These are phyloP conservation scores for Didymodactylos carnosus DNA, from an alignment of 2,888 invertebrate species.

Conservation along the genomic window DNA sequence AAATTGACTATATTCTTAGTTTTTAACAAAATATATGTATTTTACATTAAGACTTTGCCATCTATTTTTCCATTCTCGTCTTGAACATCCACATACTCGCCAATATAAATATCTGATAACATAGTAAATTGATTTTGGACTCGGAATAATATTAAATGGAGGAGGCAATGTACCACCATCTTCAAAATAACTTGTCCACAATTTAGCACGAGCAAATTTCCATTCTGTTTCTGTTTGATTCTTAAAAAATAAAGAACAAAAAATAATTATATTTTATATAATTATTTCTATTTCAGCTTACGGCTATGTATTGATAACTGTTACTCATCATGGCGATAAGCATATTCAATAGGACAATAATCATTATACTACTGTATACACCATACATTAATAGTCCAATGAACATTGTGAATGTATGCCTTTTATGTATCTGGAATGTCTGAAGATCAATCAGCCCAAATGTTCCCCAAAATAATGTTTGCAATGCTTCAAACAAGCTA, in stretches of 20 bases:
- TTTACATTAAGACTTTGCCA: slow-evolving; percentile 37
- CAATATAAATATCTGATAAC: slow-evolving; percentile 63
- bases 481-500: slow-evolving; percentile 87
- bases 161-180: slow-evolving; percentile 85
- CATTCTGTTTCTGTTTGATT: slow-evolving; percentile 88
- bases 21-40: slow-evolving; percentile 11
- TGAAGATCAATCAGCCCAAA: slow-evolving; percentile 87
- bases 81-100: slow-evolving; percentile 47
- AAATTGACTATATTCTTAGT: too few relatives aligned
- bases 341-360: slow-evolving; percentile 82
- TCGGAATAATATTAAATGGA: slow-evolving; percentile 86
- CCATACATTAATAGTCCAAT: slow-evolving; percentile 97
- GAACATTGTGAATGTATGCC: slow-evolving; percentile 88
- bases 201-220: slow-evolving; percentile 66
- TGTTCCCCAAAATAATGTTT: slow-evolving; percentile 95
- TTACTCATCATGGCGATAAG: slow-evolving; percentile 99
- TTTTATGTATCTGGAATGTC: slow-evolving; percentile 67
- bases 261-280: neutral
- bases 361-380: slow-evolving; percentile 84
- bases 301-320: slow-evolving; percentile 89
- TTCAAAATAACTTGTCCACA: slow-evolving; percentile 95
- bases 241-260: slow-evolving; percentile 37
- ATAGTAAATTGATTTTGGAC: slow-evolving; percentile 76
- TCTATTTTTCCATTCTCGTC: slow-evolving; percentile 32
- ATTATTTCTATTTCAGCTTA: slow-evolving; percentile 39